Base-by-base conservation (phyloP, 2,113 vertebrate genomes). In the Shinisaurus crocodilurus region DNA sequence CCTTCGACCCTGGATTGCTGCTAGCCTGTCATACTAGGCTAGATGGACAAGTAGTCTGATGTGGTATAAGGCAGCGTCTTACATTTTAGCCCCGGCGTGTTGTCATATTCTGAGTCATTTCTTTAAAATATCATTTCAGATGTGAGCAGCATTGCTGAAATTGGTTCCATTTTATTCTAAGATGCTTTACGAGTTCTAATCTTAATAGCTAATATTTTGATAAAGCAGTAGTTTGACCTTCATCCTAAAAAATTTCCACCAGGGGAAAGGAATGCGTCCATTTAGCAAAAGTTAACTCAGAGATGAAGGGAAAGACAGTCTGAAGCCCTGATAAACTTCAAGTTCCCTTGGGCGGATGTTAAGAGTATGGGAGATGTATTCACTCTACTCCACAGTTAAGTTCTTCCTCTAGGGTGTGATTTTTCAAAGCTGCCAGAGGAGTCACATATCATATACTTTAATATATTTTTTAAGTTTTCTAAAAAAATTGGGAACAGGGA, bases 401-500 rank as follows among this genome's bases (percentile, higher is more conserved):
- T 65, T 90, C 82, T 45, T 50, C n/a, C 3, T 89, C 87, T 16
- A 23, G 40, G 87, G 23, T 69, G 25, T 75, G 34, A 87, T 32
- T 2, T 87, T 20, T 83, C 76, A 79, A 86, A 60, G 0, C 6
- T 81, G 34, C 86, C 45, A 87, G 87, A 16, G 1, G 5, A 84
- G 81, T 25, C 75, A 69, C 90, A 90, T 90, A 75, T 89, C 5
- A 29, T 79, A 67, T 63, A 63, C 60, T 18, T 63, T 9, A 18
- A 50, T 91, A 89, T 77, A 54, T 90, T 91, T 92, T 65, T 25
- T 65, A 67, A 32, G 54, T 54, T 63, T 63, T 63, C 20, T 63
- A 3, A 50, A 81, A 80, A 5, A 77, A 87, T 63, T 50, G 67
- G 16, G 43, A 81, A 81, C 16, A 15, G 65, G 34, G 63, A 63